phyloP scores from a whole-genome alignment of 2,113 vertebrate species.

The Austrofundulus limnaeus region DNA sequence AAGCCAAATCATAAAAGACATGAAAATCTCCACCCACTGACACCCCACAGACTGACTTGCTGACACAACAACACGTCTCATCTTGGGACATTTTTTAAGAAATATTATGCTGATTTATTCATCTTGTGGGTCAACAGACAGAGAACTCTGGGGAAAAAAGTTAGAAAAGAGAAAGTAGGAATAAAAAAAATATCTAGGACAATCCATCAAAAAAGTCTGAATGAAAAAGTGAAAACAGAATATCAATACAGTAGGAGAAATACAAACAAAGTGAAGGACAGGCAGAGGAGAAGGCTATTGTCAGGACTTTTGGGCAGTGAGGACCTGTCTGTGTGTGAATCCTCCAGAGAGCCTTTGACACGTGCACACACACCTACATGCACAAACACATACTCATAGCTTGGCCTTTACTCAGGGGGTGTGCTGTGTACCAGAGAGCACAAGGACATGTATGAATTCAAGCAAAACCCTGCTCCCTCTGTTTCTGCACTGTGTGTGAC shows the following conservation, averaged over 20 bases:
- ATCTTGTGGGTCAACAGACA: conserved; percentile 58
- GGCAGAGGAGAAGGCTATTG: conserved; percentile 26
- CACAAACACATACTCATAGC: conserved; percentile 24
- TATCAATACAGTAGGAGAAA: conserved; percentile 7
- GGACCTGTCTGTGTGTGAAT: conserved; percentile 53
- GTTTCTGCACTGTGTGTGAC: conserved; percentile 23
- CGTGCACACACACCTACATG: conserved; percentile 18
- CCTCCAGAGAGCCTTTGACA: conserved; percentile 26
- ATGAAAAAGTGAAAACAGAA: conserved; percentile 31
- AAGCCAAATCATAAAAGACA: conserved; percentile 1
- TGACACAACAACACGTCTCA: conserved; percentile 67
- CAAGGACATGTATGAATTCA: conserved; percentile 70
- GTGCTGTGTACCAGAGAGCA: conserved; percentile 59
- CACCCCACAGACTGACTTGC: conserved; percentile 34
- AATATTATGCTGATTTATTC: conserved; percentile 74
- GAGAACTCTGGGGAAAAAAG: conserved; percentile 26
- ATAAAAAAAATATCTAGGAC: conserved; percentile 22
- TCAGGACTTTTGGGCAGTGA: conserved; percentile 52
- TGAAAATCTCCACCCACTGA: conserved; percentile 38
- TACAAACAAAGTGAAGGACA: conserved; percentile 23
- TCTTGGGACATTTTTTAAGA: conserved; percentile 60
- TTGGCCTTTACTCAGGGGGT: conserved; percentile 46
- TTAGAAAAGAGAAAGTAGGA: conserved; percentile 8
- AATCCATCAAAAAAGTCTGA: conserved; percentile 14
- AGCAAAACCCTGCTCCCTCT: conserved; percentile 53